Conservation (phyloP, 2,113 vertebrate species). For the Oceanites oceanicus region DNA sequence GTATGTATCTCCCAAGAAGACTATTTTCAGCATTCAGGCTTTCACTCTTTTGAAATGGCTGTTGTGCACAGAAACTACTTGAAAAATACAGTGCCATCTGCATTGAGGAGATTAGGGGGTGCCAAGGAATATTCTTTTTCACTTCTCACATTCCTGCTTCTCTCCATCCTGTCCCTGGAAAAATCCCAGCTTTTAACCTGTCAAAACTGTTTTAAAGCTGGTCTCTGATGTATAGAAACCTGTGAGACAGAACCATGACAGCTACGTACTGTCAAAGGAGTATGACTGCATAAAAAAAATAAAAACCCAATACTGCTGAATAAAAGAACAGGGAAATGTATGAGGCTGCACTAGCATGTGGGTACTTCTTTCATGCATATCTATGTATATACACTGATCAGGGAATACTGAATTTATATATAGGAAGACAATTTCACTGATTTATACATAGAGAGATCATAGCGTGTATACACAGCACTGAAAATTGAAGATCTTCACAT, state of each 20-base stretch:
- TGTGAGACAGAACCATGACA: slow-evolving; percentile 36
- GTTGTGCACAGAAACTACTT: slow-evolving; percentile 34
- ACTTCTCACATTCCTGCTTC: slow-evolving; percentile 28
- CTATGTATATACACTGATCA: neutral
- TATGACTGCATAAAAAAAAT: neutral
- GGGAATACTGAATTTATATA: neutral
- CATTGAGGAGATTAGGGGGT: slow-evolving; percentile 47
- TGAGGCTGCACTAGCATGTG: neutral
- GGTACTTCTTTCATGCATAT: neutral
- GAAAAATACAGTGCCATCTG: slow-evolving; percentile 47
- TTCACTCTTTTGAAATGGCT: neutral
- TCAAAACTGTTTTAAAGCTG: slow-evolving; percentile 46
- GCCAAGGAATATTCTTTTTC: slow-evolving; percentile 54
- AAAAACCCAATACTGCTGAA: neutral
- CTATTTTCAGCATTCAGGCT: slow-evolving; percentile 40
- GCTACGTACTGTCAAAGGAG: neutral
- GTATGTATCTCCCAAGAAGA: neutral
- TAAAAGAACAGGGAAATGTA: slow-evolving; percentile 15
- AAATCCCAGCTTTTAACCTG: slow-evolving; percentile 57
- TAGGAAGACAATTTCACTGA: neutral
- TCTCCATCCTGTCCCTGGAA: slow-evolving; percentile 33
- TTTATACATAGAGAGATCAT: neutral
- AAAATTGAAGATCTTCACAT: neutral
- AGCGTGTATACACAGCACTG: neutral
- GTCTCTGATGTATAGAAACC: slow-evolving; percentile 39